These are phyloP conservation scores for Pholis gunnellus DNA, from an alignment of 2,113 vertebrate species.

Conservation along the genomic window DNA sequence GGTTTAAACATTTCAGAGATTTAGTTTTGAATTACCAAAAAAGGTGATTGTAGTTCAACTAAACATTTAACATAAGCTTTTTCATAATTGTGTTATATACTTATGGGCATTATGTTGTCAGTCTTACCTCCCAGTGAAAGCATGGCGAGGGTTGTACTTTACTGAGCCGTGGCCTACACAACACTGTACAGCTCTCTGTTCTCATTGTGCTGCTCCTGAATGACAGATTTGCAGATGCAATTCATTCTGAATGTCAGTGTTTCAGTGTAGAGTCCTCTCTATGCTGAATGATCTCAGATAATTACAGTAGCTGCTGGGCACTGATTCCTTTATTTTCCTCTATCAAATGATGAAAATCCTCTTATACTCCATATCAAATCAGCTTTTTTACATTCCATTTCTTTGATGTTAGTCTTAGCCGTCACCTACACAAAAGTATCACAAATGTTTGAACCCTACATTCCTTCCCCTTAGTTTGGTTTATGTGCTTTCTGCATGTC, in stretches of 20 bases:
- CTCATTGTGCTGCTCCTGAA: neutral
- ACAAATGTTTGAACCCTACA: slow-evolving; percentile 21
- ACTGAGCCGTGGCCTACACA: slow-evolving; percentile 4
- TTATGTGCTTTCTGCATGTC: slow-evolving; percentile 32
- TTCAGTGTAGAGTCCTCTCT: neutral
- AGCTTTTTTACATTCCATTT: slow-evolving; percentile 13
- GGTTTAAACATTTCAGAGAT: slow-evolving; percentile 51
- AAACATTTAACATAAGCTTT: slow-evolving; percentile 65
- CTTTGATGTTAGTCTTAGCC: slow-evolving; percentile 34
- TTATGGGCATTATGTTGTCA: slow-evolving; percentile 32
- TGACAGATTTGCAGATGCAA: neutral
- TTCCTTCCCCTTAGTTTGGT: slow-evolving; percentile 20
- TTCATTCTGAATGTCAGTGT: neutral
- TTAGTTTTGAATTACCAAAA: slow-evolving; percentile 61
- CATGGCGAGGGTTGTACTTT: neutral
- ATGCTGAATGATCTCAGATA: slow-evolving; percentile 13
- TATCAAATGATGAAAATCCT: slow-evolving; percentile 31
- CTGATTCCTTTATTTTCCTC: neutral
- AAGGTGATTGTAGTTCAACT: slow-evolving; percentile 52
- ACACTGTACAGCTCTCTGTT: neutral
- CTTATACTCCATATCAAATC: slow-evolving; percentile 2
- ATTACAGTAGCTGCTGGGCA: neutral
- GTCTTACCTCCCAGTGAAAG: slow-evolving; percentile 14
- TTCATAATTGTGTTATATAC: slow-evolving; percentile 29
- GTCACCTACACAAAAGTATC: slow-evolving; percentile 33